These are phyloP conservation scores for Peromyscus polionotus DNA, from an alignment of 2,113 vertebrate species.

Conservation along the genomic window DNA sequence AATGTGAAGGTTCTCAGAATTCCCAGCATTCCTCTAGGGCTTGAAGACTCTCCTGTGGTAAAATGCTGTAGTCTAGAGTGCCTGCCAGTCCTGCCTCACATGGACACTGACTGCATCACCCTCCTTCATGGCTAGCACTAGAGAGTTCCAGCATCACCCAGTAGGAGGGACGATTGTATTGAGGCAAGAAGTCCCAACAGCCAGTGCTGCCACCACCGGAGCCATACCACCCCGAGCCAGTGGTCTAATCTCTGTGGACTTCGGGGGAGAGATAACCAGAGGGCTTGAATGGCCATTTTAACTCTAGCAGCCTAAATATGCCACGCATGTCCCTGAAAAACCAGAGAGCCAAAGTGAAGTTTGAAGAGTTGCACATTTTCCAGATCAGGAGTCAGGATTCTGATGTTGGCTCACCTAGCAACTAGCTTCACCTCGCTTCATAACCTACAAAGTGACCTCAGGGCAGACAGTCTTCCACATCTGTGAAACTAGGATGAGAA, in stretches of 20 bases:
- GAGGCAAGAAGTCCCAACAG: neutral
- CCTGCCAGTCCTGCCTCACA: neutral
- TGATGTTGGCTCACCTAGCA: slow-evolving; percentile 29
- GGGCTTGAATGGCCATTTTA: neutral
- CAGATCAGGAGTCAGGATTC: slow-evolving; percentile 9
- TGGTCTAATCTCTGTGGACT: neutral
- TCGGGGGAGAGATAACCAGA: slow-evolving; percentile 1
- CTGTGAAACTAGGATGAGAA: slow-evolving; percentile 16
- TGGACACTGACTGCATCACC: neutral
- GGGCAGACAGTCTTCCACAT: neutral
- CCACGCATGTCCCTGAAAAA: neutral
- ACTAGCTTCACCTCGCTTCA: neutral
- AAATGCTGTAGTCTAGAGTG: neutral
- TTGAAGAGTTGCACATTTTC: slow-evolving; percentile 28
- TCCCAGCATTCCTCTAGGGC: neutral
- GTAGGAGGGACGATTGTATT: neutral
- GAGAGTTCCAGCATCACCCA: neutral
- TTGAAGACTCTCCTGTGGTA: neutral
- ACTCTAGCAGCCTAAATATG: neutral
- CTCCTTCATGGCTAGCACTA: neutral
- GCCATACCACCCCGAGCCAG: neutral
- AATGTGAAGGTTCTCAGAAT: neutral
- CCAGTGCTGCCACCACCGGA: neutral
- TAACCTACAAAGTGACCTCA: neutral
- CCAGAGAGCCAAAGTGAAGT: neutral